Base-by-base conservation (phyloP, 2,113 vertebrate species). In the Phaethon lepturus region DNA sequence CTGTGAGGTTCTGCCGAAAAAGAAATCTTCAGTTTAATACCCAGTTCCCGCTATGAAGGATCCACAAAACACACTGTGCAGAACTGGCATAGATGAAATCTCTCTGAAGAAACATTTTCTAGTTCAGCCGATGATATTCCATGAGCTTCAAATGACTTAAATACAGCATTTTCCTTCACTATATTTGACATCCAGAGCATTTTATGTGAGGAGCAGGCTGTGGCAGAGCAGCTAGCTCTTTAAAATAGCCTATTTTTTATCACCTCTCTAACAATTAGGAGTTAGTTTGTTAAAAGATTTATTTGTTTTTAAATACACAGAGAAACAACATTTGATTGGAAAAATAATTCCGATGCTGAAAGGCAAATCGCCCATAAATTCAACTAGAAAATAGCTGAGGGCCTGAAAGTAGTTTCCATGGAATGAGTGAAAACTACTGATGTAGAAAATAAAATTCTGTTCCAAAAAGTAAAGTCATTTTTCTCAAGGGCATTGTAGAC, bases 371-470 rank as follows among this genome's bases (percentile, higher is more conserved):
- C 14, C 42, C 18, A n/a, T 76, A 88, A 86, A 79, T 55, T 64
- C 62, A 83, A 66, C 47, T n/a, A 71, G 60, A 80, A 90, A 81
- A 93, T 17, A 92, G 8, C 53, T 17, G 35, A 84, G 38, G 40
- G 62, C 81, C 50, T 73, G 25, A 63, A 93, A 62, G 33, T 79
- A 72, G 77, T 94, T 96, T 96, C 85, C 90, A 90, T 78, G 83
- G 90, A 93, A 88, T 53, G 63, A 69, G 58, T 79, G 45, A 94
- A 88, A 94, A 58, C 28, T 68, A 85, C 69, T 91, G 74, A 69
- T 2, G 1, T 35, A 80, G 66, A 44, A 93, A 96, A 91, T 73
- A 87, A 80, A 91, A 38, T 42, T 67, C 44, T 75, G 17, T 79
- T 83, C 77, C 67, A 93, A 75, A 93, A 95, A 64, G 42, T 79